Evolutionary conservation across 2,888 invertebrate species (phyloP), one percentile per base, ranked within the genome.

Genomic region (Limulus polyphemus): DNA sequence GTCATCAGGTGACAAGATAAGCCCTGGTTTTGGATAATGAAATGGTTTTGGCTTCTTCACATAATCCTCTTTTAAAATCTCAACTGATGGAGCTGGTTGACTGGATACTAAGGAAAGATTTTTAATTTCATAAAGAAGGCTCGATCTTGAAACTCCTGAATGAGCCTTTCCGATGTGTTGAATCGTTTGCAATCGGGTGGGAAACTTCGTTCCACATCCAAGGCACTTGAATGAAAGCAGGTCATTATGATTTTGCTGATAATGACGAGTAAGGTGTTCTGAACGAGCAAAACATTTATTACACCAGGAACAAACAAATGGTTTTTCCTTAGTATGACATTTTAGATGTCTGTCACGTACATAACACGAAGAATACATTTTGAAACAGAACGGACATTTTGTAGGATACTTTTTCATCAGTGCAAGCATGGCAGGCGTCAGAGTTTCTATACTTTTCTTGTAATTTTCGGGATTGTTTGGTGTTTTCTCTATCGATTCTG

Each of bases 261-360:
- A 60, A 57, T 66, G 66, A n/a, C 16, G 17, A 12, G 59, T 57
- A 13, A 66, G 51, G 50, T 49, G 50, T 10, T 58, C 57, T n/a
- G 54, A 49, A 14, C 49, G 56, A 46, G 49, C 55, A 13, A 62
- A 64, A 49, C 58, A 62, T 11, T 17, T 46, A 47, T 55, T 52
- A 54, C 66, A 66, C 49, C 58, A 63, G n/a, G 61, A 54, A 54
- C 66, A 66, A 57, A 56, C 58, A 32, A 61, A 58, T 51, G 58
- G 58, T 13, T 55, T 57, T 57, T 61, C 55, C 47, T 62, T 47
- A 46, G 59, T 62, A 11, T 56, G 57, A 48, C 57, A 55, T 48
- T 57, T 50, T 50, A 65, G 62, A 54, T 65, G 65, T 32, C 59
- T 62, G 48, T 65, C 59, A 7, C 65, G 57, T 47, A 54, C 54